phyloP scores from a whole-genome alignment of 2,888 invertebrate genomes.

The Sisyra terminalis region DNA sequence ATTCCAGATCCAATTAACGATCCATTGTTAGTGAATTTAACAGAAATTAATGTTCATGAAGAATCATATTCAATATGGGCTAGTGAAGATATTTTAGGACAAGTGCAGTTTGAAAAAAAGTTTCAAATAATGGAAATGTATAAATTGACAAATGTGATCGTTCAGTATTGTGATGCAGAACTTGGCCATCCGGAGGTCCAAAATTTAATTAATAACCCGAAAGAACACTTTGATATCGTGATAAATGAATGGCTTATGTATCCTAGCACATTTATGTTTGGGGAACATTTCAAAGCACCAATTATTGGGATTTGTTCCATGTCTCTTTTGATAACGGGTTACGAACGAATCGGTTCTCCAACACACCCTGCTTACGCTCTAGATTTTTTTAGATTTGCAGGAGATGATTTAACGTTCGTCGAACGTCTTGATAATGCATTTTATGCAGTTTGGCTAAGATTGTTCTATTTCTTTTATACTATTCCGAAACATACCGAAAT shows the following conservation, averaged over 20 bases:
- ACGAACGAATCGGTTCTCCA: conserved; percentile 13
- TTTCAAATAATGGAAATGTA: not conserved
- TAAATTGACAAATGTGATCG: conserved; percentile 9
- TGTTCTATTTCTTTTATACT: conserved; percentile 6
- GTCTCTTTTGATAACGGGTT: conserved; percentile 6
- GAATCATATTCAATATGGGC: conserved; percentile 16
- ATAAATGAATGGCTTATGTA: conserved; percentile 15
- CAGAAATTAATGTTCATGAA: conserved; percentile 23
- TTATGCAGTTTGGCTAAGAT: conserved; percentile 5
- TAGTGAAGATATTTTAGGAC: conserved; percentile 6
- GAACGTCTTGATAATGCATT: conserved; percentile 2
- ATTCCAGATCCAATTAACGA: conserved; percentile 24
- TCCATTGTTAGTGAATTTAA: conserved; percentile 19
- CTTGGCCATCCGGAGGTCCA: conserved; percentile 10
- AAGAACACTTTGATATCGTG: conserved; percentile 18
- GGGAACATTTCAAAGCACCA: conserved; percentile 17
- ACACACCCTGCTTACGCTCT: conserved; percentile 12
- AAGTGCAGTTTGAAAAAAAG: not conserved
- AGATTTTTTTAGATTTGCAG: conserved; percentile 6
- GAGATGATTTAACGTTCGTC: not conserved
- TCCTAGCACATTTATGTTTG: conserved; percentile 11
- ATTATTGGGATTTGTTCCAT: conserved; percentile 14
- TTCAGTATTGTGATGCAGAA: conserved; percentile 10
- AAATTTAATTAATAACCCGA: conserved; percentile 5
- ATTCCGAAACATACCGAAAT: conserved; percentile 10